phyloP scores from a whole-genome alignment of 2,888 invertebrate species.

The Pollenia angustigena region DNA sequence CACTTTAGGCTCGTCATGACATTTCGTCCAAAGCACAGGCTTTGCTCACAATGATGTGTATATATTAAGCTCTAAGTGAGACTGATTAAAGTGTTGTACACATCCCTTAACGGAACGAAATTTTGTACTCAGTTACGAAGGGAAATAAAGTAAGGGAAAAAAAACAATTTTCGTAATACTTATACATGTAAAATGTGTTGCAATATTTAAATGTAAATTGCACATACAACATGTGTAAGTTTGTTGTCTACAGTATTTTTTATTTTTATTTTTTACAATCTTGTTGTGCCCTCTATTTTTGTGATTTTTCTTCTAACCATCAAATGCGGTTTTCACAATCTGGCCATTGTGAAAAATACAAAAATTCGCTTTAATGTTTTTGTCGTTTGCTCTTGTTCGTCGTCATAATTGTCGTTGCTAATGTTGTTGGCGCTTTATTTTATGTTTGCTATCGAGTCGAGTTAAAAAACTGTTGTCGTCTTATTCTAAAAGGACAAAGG shows the following conservation, averaged over 20 bases:
- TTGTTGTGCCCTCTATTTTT: background rate
- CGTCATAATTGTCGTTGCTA: conserved; percentile 22
- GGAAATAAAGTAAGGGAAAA: no score
- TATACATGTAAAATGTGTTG: no score
- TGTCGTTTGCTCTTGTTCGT: conserved; percentile 6
- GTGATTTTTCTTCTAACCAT: background rate
- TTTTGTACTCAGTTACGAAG: no score
- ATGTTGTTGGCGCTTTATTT: conserved; percentile 30
- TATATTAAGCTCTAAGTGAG: no score
- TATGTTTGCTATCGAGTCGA: conserved; percentile 55
- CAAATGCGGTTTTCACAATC: background rate
- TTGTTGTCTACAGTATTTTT: background rate
- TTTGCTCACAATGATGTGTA: no score
- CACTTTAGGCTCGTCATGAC: no score
- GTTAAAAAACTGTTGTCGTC: conserved; percentile 65
- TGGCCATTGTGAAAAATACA: conserved; percentile 10
- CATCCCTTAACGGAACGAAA: no score
- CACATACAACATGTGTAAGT: no score
- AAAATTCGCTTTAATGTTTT: conserved; percentile 24
- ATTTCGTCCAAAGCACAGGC: no score
- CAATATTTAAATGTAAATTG: no score
- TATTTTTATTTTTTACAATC: background rate
- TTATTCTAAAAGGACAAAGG: conserved; percentile 54
- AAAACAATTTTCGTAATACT: no score
- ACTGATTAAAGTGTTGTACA: no score